These are phyloP conservation scores for Onthophagus taurus DNA, from an alignment of 1,140 invertebrate genomes.

Conservation along the genomic window DNA sequence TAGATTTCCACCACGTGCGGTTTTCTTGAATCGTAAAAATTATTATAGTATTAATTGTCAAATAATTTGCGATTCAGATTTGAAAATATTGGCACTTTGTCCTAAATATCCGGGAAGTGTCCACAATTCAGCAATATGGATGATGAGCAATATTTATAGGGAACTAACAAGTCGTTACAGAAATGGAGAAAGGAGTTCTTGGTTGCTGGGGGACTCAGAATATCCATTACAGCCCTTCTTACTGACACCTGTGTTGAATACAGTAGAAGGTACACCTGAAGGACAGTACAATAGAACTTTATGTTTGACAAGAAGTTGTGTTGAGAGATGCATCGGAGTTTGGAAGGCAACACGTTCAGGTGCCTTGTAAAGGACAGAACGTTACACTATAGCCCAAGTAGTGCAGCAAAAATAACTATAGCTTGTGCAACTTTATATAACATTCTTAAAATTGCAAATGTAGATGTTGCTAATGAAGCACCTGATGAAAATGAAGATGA, in stretches of 20 bases:
- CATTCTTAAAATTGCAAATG: too few relatives aligned
- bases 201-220: slow-evolving; percentile 22
- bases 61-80: too few relatives aligned
- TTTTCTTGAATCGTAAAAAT: not conserved
- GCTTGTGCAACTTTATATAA: too few relatives aligned
- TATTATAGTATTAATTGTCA: slow-evolving; percentile 1
- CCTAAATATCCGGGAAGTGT: not conserved
- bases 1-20: too few relatives aligned
- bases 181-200: slow-evolving; percentile 4
- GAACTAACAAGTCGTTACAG: not conserved
- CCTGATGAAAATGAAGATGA: too few relatives aligned
- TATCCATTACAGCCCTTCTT: slow-evolving; percentile 22
- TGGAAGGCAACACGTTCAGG: slow-evolving; percentile 5
- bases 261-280: slow-evolving; percentile 13
- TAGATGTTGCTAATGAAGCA: too few relatives aligned
- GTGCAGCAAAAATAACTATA: too few relatives aligned
- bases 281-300: slow-evolving; percentile 13
- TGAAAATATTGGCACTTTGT: not conserved
- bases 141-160: not conserved
- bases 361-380: too few relatives aligned
- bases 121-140: not conserved
- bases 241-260: slow-evolving; percentile 18
- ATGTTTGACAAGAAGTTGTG: slow-evolving; percentile 10
- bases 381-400: too few relatives aligned
- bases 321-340: slow-evolving; percentile 18